phyloP scores from a whole-genome alignment of 1,140 invertebrate species.

The Penaeus indicus region DNA sequence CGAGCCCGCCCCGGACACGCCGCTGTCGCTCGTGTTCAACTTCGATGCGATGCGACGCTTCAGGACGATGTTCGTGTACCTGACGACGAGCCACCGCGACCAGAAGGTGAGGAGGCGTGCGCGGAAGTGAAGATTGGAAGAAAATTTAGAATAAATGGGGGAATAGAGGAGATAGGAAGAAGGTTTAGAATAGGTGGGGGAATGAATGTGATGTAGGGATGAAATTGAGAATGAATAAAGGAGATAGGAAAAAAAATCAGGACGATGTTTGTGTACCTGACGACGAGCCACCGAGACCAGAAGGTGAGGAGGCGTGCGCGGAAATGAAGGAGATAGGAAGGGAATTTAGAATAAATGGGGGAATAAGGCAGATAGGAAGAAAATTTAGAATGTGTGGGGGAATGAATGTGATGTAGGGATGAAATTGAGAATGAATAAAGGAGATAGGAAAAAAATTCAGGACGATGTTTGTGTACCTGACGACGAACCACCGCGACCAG shows the following conservation, averaged over 20 bases:
- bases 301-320: background rate
- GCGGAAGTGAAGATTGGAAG: background rate
- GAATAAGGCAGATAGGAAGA: background rate
- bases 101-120: background rate
- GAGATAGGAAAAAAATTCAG: background rate
- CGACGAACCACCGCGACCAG: background rate
- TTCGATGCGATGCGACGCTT: slow-evolving; percentile 81
- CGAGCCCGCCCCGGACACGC: slow-evolving; percentile 52
- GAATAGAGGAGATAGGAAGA: background rate
- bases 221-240: background rate
- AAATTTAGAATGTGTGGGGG: background rate
- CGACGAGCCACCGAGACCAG: background rate
- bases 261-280: background rate
- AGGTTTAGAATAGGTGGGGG: background rate
- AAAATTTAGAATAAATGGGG: background rate
- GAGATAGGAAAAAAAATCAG: background rate
- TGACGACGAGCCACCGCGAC: slow-evolving; percentile 33
- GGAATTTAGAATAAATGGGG: background rate
- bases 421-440: background rate
- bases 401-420: too few relatives aligned
- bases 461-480: background rate
- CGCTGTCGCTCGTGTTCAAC: slow-evolving; percentile 77
- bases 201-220: too few relatives aligned
- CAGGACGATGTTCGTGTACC: slow-evolving; percentile 75
- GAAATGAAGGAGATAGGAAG: background rate